These are phyloP conservation scores for Callopanchax toddi DNA, from an alignment of 2,113 vertebrate genomes.

Conservation along the genomic window DNA sequence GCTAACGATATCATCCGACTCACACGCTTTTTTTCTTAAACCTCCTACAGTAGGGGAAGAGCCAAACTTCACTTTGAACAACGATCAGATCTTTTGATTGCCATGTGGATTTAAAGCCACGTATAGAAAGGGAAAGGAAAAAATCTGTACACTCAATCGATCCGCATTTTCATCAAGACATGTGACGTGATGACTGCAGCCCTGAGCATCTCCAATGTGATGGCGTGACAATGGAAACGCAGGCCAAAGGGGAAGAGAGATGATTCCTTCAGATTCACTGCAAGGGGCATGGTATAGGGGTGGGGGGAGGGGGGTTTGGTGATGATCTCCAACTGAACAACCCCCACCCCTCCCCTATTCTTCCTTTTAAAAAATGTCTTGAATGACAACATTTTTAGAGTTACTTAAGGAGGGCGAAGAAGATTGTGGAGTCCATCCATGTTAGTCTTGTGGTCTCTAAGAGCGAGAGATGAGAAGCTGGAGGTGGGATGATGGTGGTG, in stretches of 20 bases:
- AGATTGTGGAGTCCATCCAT: constrained; percentile 54
- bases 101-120: constrained; percentile 52
- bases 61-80: constrained; percentile 55
- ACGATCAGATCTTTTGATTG: constrained; percentile 43
- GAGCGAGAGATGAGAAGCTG: constrained; percentile 22
- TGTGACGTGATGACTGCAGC: constrained; percentile 53
- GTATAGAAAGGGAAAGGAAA: background rate
- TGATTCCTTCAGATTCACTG: constrained; percentile 54
- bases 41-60: constrained; percentile 26
- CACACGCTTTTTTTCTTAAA: constrained; percentile 12
- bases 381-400: constrained; percentile 34
- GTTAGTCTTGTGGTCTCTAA: constrained; percentile 67
- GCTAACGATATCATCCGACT: constrained; percentile 31
- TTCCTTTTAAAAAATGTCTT: constrained; percentile 41
- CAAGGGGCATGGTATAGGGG: constrained; percentile 13
- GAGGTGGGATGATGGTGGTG: constrained; percentile 29
- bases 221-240: constrained; percentile 57
- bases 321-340: constrained; percentile 31
- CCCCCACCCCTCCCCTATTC: constrained; percentile 8
- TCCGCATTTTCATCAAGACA: constrained; percentile 58
- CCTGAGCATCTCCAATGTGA: constrained; percentile 59
- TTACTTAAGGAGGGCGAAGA: constrained; percentile 35
- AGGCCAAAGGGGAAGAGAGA: constrained; percentile 46
- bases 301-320: background rate
- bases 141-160: constrained; percentile 62